Percentiles rank a stretch among this genome's conserved stretches.
These are phyloP conservation scores for Aphidoletes aphidimyza DNA, from an alignment of 2,888 invertebrate species.

Conservation along the genomic window DNA sequence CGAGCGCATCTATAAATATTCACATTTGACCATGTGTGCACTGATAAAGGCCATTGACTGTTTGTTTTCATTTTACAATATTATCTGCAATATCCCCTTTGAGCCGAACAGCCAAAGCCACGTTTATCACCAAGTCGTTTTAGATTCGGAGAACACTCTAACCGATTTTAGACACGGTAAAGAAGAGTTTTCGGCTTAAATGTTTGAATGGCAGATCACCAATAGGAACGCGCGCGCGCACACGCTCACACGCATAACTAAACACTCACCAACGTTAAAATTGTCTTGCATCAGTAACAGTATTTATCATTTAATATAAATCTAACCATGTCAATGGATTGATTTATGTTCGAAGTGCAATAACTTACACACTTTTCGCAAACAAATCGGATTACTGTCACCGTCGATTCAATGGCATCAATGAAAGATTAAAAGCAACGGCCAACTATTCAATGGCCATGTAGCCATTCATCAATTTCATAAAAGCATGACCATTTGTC, in stretches of 20 bases:
- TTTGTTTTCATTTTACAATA: slow-evolving; percentile 24
- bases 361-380: slow-evolving; percentile 1
- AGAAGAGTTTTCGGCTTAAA: too few species aligned
- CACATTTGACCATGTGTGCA: slow-evolving; percentile 12
- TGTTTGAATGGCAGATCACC: too few species aligned
- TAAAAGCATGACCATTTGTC: not conserved
- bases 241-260: too few species aligned
- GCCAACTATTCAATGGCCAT: not conserved
- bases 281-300: not conserved
- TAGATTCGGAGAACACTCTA: too few species aligned
- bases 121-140: too few species aligned
- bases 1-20: slow-evolving; percentile 5
- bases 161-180: too few species aligned
- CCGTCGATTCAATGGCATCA: not conserved
- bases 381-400: slow-evolving; percentile 1
- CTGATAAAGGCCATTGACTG: slow-evolving; percentile 43
- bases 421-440: not conserved
- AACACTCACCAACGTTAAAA: too few species aligned
- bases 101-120: not conserved
- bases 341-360: slow-evolving; percentile 2
- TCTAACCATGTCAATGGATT: slow-evolving; percentile 7
- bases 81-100: not conserved
- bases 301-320: slow-evolving; percentile 35
- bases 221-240: too few species aligned
- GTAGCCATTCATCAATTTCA: not conserved